phyloP scores from a whole-genome alignment of 2,797 vertebrate species.

The Pangasius djambal region DNA sequence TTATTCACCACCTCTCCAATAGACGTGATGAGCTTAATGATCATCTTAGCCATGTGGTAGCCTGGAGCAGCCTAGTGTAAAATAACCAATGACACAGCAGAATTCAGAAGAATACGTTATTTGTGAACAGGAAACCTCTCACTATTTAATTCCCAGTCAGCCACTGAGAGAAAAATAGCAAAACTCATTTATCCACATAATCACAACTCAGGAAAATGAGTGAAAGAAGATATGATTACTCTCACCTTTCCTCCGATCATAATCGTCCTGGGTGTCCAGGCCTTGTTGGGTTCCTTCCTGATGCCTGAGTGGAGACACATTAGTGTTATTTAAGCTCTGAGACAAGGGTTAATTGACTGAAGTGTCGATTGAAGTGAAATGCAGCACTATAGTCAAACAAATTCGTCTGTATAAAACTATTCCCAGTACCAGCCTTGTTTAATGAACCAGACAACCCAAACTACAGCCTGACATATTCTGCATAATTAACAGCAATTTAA shows the following conservation, averaged over 20 bases:
- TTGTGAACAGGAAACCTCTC: not conserved
- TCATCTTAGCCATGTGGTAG: conserved; percentile 93
- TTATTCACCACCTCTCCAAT: conserved; percentile 88
- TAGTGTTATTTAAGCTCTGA: not conserved
- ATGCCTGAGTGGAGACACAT: conserved; percentile 74
- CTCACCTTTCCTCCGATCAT: conserved; percentile 93
- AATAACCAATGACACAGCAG: not conserved
- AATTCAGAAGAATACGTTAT: not conserved
- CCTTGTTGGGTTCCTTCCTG: conserved; percentile 84
- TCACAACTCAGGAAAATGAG: not conserved
- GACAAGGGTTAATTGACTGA: not conserved
- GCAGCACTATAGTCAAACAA: not conserved
- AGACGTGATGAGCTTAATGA: conserved; percentile 88
- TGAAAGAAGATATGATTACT: not conserved
- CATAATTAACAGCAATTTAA: not conserved
- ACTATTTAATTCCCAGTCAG: not conserved
- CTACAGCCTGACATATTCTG: not conserved
- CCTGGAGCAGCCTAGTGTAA: conserved; percentile 85
- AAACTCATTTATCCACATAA: not conserved
- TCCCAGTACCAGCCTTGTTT: not conserved
- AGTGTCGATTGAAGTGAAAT: not conserved
- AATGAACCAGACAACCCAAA: not conserved
- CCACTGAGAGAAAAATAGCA: not conserved
- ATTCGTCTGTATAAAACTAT: not conserved
- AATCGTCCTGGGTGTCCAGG: conserved; percentile 84